Conservation (phyloP, 2,888 invertebrate genomes). For the Chirona hameri region DNA sequence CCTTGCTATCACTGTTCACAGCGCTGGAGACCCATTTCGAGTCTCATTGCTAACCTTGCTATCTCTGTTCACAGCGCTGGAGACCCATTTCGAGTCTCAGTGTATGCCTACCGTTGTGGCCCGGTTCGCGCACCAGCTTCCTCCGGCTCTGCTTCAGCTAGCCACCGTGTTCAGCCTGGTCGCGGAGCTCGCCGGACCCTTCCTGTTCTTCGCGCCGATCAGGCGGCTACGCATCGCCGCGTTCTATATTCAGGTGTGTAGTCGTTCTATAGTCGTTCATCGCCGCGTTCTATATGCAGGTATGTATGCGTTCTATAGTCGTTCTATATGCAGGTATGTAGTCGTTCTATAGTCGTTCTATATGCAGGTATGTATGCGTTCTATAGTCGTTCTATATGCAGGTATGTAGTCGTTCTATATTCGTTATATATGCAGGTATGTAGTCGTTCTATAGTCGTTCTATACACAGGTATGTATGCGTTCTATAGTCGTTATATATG, state of each 20-base stretch:
- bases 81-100: constrained; percentile 56
- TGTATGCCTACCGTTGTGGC: constrained; percentile 68
- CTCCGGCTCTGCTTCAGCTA: constrained; percentile 61
- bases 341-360: no score
- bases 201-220: constrained; percentile 68
- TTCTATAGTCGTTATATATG: no score
- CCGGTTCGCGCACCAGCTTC: constrained; percentile 69
- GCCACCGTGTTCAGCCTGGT: constrained; percentile 59
- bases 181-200: constrained; percentile 63
- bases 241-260: constrained; percentile 62
- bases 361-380: no score
- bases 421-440: no score
- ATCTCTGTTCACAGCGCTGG: not conserved
- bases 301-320: no score
- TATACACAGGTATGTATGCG: no score
- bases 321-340: no score
- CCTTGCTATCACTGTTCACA: no score
- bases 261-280: no score
- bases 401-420: no score
- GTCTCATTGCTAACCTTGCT: constrained; percentile 45
- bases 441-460: no score
- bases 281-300: constrained; percentile 56
- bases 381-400: no score
- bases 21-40: constrained; percentile 46
- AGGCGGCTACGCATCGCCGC: constrained; percentile 59